Percentiles rank a stretch among this genome's conserved stretches.
Evolutionary conservation across 2,113 vertebrate species (phyloP).

Genomic region (Rhabdomys dilectus): DNA sequence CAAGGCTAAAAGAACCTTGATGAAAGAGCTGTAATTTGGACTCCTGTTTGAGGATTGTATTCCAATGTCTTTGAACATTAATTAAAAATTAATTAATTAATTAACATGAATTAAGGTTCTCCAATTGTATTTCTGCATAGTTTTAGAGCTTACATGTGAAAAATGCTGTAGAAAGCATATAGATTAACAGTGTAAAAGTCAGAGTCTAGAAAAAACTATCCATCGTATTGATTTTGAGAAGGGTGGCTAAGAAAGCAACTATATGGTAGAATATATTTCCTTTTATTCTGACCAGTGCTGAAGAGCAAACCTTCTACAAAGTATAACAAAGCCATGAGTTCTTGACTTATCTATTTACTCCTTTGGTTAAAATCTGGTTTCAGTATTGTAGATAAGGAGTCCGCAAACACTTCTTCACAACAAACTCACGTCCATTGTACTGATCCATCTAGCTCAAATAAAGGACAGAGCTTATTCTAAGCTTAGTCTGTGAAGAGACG

Average conservation of each 20-base stretch:
- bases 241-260: background rate
- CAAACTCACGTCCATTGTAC: background rate
- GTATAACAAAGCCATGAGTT: background rate
- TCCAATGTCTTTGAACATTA: background rate
- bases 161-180: background rate
- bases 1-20: background rate
- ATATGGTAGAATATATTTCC: background rate
- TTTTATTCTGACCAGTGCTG: background rate
- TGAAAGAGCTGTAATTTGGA: background rate
- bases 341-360: slow-evolving; percentile 4
- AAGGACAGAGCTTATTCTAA: background rate
- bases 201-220: background rate
- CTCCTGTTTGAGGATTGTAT: rapidly evolving
- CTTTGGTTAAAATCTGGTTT: background rate
- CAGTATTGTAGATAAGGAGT: background rate
- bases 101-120: background rate
- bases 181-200: background rate
- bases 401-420: background rate
- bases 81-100: background rate
- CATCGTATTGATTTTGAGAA: background rate
- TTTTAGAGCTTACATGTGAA: background rate
- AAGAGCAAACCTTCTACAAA: background rate
- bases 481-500: background rate
- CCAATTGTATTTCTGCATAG: background rate
- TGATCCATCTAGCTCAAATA: background rate